Evolutionary conservation across 2,888 invertebrate species (phyloP).

Genomic region (Hirtodrosophila cameraria): DNA sequence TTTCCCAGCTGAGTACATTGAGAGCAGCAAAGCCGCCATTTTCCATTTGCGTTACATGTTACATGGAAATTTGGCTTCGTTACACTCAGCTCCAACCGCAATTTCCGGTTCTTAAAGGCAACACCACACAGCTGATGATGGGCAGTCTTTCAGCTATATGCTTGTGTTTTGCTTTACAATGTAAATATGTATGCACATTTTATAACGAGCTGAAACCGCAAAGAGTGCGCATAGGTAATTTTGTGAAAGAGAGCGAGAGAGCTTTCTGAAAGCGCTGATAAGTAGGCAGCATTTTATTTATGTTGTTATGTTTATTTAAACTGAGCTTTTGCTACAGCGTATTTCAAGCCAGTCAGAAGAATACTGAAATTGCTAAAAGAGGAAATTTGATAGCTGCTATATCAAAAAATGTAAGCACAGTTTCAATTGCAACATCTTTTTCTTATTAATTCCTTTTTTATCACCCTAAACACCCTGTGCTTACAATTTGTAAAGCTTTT

Average conservation of each 20-base stretch:
- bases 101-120: conserved; percentile 29
- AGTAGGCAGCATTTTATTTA: conserved; percentile 16
- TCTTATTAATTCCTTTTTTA: background rate
- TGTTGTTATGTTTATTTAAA: no score
- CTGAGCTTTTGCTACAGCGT: conserved; percentile 23
- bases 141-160: conserved; percentile 8
- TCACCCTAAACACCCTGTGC: conserved; percentile 39
- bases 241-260: conserved; percentile 1
- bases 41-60: conserved; percentile 47
- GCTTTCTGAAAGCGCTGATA: background rate
- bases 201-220: conserved; percentile 15
- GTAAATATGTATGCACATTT: conserved; percentile 1
- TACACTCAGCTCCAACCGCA: conserved; percentile 17
- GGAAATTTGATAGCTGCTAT: no score
- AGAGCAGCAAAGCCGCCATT: conserved; percentile 48
- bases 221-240: conserved; percentile 4
- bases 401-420: background rate
- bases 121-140: conserved; percentile 50
- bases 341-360: background rate
- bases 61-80: conserved; percentile 23
- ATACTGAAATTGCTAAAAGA: no score
- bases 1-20: conserved; percentile 62
- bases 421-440: background rate
- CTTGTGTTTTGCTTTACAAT: conserved; percentile 18
- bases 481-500: conserved; percentile 36